phyloP scores from a whole-genome alignment of 1,140 invertebrate genomes.

The Drosophila nebulosa region DNA sequence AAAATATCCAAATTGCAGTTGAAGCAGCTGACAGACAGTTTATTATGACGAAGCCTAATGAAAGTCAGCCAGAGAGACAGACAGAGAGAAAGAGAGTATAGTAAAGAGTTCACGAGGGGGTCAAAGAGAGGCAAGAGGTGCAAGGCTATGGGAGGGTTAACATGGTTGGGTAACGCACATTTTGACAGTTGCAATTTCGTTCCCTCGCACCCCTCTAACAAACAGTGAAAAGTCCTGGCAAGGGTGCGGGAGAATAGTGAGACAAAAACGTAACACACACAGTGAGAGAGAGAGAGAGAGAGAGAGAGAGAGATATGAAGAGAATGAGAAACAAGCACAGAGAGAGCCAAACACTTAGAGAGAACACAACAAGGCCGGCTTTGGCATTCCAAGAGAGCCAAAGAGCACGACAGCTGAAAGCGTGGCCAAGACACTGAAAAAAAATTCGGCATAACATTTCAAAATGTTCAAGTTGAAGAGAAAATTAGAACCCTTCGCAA shows the following conservation, averaged over 20 bases:
- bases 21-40: conserved; percentile 40
- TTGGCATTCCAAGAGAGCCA: not conserved
- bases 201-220: not conserved
- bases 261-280: too few species aligned
- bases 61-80: not conserved
- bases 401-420: not conserved
- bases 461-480: not conserved
- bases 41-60: conserved; percentile 42
- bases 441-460: not conserved
- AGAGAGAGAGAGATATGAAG: not conserved
- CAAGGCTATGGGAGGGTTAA: not conserved
- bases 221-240: not conserved
- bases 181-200: conserved; percentile 34
- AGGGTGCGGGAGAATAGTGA: conserved; percentile 11
- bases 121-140: not conserved
- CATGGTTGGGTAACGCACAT: conserved; percentile 33
- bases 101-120: not conserved
- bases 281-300: not conserved
- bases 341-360: not conserved
- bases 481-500: too few species aligned
- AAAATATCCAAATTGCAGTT: conserved; percentile 7
- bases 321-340: not conserved
- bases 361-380: conserved; percentile 8
- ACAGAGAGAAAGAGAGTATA: not conserved
- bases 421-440: conserved; percentile 25